Evolutionary conservation across 2,888 invertebrate genomes (phyloP), one percentile per base, ranked within the genome.

Genomic region (Amitus sp.): DNA sequence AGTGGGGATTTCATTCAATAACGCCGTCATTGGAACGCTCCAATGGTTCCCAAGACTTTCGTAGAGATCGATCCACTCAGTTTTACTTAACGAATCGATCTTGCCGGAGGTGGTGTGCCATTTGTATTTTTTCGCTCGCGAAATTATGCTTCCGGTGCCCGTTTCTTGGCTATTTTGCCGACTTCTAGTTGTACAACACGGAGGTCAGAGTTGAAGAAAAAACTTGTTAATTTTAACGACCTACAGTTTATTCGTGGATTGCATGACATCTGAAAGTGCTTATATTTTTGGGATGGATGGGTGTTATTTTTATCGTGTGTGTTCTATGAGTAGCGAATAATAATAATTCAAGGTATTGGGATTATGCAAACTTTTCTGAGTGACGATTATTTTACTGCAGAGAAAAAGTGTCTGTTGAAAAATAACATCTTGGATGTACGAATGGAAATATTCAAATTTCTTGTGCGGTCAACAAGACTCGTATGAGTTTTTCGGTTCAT

Each of bases 121-220:
- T 28, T 53, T 17, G 60, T 57, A 60, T 45, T 57, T 42, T 60
- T 60, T 53, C 53, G 40, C 52, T 46, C 30, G 52, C 40, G 34
- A 60, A 55, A 67, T 64, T 67, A 78, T 77, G 78, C 55, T 81
- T 62, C 78, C 80, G 40, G 65, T 66, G 37, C 71, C 77, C 40
- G 61, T 81, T 34, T 69, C 74, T 39, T 74, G 77, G 15, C 45
- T 75, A 19, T 54, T 80, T 56, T 81, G 81, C 52, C 76, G 75
- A 23, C 57, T 80, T 27, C 65, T 79, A 58, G 64, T 78, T 45
- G 50, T 79, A 49, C 67, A 15, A 37, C 23, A 46, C 40, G 48
- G 63, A 63, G 63, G 63, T 63, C 54, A 63, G 59, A 63, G 48
- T 40, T 51, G 27, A 52, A 34, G 42, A 47, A 42, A 54, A 50